Conservation (phyloP, 2,888 invertebrate species). For the Apodemia zela region DNA sequence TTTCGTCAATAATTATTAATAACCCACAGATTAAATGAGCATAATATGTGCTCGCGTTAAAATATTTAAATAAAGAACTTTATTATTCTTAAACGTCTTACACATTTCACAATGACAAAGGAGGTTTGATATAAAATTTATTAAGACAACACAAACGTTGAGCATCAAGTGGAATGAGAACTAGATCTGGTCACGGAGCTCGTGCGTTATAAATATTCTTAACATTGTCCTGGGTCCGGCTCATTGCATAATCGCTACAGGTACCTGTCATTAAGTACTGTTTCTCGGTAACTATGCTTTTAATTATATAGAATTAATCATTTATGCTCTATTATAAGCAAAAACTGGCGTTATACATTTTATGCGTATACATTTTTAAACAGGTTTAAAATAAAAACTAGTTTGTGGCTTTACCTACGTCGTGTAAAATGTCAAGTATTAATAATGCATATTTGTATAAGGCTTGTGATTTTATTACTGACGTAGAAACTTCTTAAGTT, state of each 20-base stretch:
- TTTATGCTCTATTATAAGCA: slow-evolving; percentile 35
- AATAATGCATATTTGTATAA: slow-evolving; percentile 8
- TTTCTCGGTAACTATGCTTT: slow-evolving; percentile 45
- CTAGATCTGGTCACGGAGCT: slow-evolving; percentile 59
- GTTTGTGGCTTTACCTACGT: slow-evolving; percentile 19
- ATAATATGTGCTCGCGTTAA: too few relatives aligned
- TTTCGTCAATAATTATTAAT: too few relatives aligned
- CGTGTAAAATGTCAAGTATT: slow-evolving; percentile 15
- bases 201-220: slow-evolving; percentile 49
- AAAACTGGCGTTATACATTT: slow-evolving; percentile 27
- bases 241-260: slow-evolving; percentile 67
- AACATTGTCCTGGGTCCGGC: slow-evolving; percentile 70
- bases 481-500: neutral
- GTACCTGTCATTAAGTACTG: slow-evolving; percentile 48
- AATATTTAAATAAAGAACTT: too few relatives aligned
- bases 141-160: slow-evolving; percentile 24
- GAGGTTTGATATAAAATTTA: slow-evolving; percentile 28
- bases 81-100: neutral
- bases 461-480: slow-evolving; percentile 1
- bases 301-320: slow-evolving; percentile 48
- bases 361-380: slow-evolving; percentile 30
- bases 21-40: too few relatives aligned
- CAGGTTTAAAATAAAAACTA: slow-evolving; percentile 25
- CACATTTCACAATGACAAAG: slow-evolving; percentile 28
- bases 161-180: slow-evolving; percentile 35